Base-by-base conservation (phyloP, 2,888 invertebrate genomes). In the Polietes domitor region DNA sequence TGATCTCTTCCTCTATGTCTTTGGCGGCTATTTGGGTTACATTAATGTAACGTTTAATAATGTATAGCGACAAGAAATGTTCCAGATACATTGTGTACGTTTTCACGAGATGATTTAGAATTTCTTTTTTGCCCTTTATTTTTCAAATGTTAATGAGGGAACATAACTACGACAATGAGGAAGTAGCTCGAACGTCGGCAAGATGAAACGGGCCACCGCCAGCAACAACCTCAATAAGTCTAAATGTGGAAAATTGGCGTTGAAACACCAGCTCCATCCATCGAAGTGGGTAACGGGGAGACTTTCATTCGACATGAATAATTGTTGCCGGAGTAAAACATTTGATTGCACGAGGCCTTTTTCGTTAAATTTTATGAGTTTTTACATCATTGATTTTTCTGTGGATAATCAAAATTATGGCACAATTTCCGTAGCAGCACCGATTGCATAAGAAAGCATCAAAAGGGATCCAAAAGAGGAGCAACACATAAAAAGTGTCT, bases 31-130 rank as follows among this genome's bases (percentile, higher is more conserved):
- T 65, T 55, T 12, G 26, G 53, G n/a, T 71, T 21, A 58, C 53
- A 63, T 50, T 71, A 63, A 63, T 80, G 61, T 63, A 63, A 68
- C 63, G 41, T 76, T 80, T 63, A 76, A 80, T 80, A 71, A 80
- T 80, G 50, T 61, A 81, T 37, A 81, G 32, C 43, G n/a, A n/a
- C 21, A 21, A 6, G 1, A 21, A 21, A 19, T 53, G 53, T 19
- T 2, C 21, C 53, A 53, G 21, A 21, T 53, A 21, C 53, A 53
- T 21, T 68, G n/a, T 32, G 53, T 43, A 81, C 50, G 53, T 15
- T 21, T 43, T 10, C 32, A 12, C 17, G 15, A 77, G 28, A 68
- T 73, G 68, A 81, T 76, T 81, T 77, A 55, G 37, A 76, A 58
- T 53, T 21, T 76, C n/a, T 6, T 9, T 32, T 32, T 32, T 32